Evolutionary conservation across 2,888 invertebrate species (phyloP), one percentile per base, ranked within the genome.

Genomic region (Neocrepidodera transversa): DNA sequence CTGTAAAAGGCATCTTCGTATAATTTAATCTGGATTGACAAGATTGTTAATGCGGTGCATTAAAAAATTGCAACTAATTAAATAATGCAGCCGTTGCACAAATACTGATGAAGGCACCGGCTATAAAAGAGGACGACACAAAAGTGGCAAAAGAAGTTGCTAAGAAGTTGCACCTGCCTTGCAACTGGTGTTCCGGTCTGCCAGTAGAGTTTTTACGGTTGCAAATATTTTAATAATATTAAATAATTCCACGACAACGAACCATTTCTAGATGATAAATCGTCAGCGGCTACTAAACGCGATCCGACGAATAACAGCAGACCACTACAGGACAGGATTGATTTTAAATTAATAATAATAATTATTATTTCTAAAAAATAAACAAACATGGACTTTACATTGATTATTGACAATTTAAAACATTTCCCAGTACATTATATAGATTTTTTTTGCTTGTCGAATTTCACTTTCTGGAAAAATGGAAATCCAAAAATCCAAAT

Each of bases 151-250:
- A 52, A 62, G 43, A 55, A 45, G 42, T 30, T 50, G 47, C 10
- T 67, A 76, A 76, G 76, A 76, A 76, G 67, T 75, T 75, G 75
- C 74, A 74, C 73, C 74, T 74, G 74, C 69, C 72, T 66, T 68
- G 69, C 76, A 73, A 76, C 75, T 72, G 74, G 53, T 74, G 76
- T 75, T 76, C 75, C 74, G 74, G 74, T 68, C 70, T 64, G 62
- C 68, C n/a, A 60, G 61, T 68, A 67, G 66, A 62, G 56, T 70
- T 74, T 72, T 67, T 63, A 43, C 63, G 55, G 49, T 54, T 64
- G 72, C 75, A 76, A 74, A 76, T 76, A 77, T 77, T 78, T 78
- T 77, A 78, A 78, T 78, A 77, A 76, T 78, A 78, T 78, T 77
- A 78, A 78, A 78, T 74, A 76, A 77, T 77, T 76, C 78, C 74